Evolutionary conservation across 2,113 vertebrate genomes (phyloP).

Genomic region (Solea solea): DNA sequence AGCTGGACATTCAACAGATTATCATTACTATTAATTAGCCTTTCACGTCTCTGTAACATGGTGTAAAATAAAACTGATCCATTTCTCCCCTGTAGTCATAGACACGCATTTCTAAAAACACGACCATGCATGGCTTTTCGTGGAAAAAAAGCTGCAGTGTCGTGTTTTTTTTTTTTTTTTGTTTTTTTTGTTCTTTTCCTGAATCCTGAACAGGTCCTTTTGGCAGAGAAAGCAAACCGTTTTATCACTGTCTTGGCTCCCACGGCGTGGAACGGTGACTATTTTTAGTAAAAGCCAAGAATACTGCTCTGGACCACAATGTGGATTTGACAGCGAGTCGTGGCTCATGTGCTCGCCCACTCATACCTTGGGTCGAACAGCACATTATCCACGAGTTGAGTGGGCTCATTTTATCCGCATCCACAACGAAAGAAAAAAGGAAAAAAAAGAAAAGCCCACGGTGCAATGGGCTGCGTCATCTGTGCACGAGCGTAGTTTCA

Average conservation of each 20-base stretch:
- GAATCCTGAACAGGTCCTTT: constrained; percentile 27
- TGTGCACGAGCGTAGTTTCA: neutral
- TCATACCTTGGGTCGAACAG: constrained; percentile 48
- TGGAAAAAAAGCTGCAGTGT: constrained; percentile 15
- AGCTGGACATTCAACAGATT: constrained; percentile 64
- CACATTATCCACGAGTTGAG: constrained; percentile 41
- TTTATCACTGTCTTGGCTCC: constrained; percentile 65
- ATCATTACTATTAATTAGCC: constrained; percentile 38
- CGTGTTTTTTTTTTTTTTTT: neutral
- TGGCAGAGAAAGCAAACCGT: constrained; percentile 50
- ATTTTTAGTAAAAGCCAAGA: constrained; percentile 69
- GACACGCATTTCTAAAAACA: too few species aligned
- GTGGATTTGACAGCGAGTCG: constrained; percentile 69
- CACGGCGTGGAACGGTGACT: constrained; percentile 50
- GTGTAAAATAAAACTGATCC: constrained; percentile 10
- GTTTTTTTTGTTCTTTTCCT: neutral
- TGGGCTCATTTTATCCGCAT: constrained; percentile 29
- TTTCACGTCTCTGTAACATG: constrained; percentile 3
- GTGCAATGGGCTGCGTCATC: neutral
- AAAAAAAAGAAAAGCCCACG: too few species aligned
- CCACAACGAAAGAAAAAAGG: neutral
- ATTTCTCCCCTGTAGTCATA: too few species aligned
- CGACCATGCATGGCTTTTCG: neutral
- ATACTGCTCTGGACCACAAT: constrained; percentile 63
- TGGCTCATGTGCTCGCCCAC: constrained; percentile 59